These are phyloP conservation scores for Leucoraja erinaceus DNA, from an alignment of 2,113 vertebrate genomes.

Conservation along the genomic window DNA sequence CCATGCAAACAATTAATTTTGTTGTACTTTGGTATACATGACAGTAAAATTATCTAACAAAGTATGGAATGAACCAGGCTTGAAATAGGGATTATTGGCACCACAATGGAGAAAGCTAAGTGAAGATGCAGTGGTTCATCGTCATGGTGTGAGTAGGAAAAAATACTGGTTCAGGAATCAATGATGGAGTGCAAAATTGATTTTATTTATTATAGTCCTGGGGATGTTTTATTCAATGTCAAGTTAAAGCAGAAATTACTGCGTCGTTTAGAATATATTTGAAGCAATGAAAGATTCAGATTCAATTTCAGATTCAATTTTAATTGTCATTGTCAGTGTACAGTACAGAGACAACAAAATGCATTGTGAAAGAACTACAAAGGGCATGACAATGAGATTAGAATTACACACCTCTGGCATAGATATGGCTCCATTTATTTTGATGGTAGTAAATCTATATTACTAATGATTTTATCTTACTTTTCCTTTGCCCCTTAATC, in stretches of 20 bases:
- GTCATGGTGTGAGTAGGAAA: not conserved
- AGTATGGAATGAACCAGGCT: not conserved
- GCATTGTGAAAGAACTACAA: too few relatives aligned
- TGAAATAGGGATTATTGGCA: not conserved
- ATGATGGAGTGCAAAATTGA: not conserved
- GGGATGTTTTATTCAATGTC: not conserved
- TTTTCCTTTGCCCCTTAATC: not conserved
- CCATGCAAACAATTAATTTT: too few relatives aligned
- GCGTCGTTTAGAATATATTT: not conserved
- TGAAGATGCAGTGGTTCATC: not conserved
- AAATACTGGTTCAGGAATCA: not conserved
- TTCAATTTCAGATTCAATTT: too few relatives aligned
- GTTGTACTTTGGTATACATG: too few relatives aligned
- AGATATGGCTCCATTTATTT: not conserved
- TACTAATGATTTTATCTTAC: not conserved
- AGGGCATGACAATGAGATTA: not conserved
- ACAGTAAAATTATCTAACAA: not conserved
- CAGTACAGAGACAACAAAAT: too few relatives aligned
- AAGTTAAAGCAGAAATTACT: not conserved
- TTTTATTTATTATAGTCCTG: not conserved
- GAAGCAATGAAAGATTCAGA: not conserved
- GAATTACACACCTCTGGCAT: not conserved
- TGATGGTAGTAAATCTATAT: not conserved
- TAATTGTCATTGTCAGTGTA: too few relatives aligned
- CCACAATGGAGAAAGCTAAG: not conserved